phyloP scores from a whole-genome alignment of 2,888 invertebrate species.

The Pyrochroa serraticornis region DNA sequence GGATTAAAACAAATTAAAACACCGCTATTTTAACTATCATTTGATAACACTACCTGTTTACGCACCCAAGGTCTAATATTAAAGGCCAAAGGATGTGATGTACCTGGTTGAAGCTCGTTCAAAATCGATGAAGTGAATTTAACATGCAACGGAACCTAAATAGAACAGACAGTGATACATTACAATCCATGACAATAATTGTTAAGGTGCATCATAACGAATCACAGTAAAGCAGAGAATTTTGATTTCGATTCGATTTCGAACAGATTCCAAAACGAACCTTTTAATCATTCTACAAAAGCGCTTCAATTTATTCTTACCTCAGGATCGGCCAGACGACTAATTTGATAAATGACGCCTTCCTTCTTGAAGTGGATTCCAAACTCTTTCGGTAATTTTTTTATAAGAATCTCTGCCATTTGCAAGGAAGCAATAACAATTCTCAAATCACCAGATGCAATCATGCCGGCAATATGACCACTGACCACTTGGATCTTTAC shows the following conservation, averaged over 20 bases:
- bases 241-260: too few relatives aligned
- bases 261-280: too few relatives aligned
- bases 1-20: conserved; percentile 1
- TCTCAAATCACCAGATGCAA: conserved; percentile 94
- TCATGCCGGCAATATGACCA: conserved; percentile 97
- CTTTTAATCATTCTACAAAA: not conserved
- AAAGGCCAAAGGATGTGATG: conserved; percentile 54
- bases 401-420: conserved; percentile 96
- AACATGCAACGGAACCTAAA: conserved; percentile 60
- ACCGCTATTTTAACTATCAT: not conserved
- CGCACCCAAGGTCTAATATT: conserved; percentile 81
- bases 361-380: conserved; percentile 94
- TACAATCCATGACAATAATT: too few relatives aligned
- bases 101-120: conserved; percentile 57
- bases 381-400: conserved; percentile 94
- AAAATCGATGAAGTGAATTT: conserved; percentile 61
- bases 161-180: too few relatives aligned
- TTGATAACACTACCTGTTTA: conserved; percentile 70
- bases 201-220: too few relatives aligned
- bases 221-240: too few relatives aligned
- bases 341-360: conserved; percentile 92
- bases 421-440: conserved; percentile 97
- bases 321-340: conserved; percentile 73
- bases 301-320: conserved; percentile 40
- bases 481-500: conserved; percentile 81